Conservation (phyloP, 92 coral and sea anemone species). For the Pocillopora grandis region DNA sequence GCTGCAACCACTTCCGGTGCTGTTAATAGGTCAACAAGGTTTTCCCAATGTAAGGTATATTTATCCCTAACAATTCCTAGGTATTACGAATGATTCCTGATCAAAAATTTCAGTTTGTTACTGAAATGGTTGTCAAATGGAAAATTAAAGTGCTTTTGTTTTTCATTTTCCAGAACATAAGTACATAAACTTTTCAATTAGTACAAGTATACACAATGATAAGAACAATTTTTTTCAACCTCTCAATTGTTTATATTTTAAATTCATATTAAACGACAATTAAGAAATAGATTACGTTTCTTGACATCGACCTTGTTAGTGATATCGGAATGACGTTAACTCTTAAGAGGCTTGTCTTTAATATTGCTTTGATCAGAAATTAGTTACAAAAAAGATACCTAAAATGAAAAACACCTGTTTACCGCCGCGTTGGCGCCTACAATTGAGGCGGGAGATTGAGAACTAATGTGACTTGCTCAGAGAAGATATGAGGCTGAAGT, state of each 20-base stretch:
- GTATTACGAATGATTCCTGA: neutral
- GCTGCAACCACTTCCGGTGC: neutral
- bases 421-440: neutral
- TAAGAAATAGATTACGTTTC: neutral
- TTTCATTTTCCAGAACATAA: neutral
- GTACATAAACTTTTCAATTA: neutral
- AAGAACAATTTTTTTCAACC: conserved; percentile 6
- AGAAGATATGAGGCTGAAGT: too few species aligned
- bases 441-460: neutral
- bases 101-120: neutral
- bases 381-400: neutral
- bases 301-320: neutral
- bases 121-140: too few species aligned
- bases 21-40: neutral
- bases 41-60: neutral
- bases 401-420: neutral
- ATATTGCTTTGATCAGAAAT: neutral
- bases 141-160: neutral
- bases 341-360: neutral
- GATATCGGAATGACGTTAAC: neutral
- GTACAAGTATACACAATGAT: neutral
- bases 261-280: neutral
- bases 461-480: neutral
- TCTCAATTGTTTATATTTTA: too few species aligned
- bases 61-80: too few species aligned